Conservation (phyloP, 1,140 invertebrate genomes). For the Sycophaga agraensis region DNA sequence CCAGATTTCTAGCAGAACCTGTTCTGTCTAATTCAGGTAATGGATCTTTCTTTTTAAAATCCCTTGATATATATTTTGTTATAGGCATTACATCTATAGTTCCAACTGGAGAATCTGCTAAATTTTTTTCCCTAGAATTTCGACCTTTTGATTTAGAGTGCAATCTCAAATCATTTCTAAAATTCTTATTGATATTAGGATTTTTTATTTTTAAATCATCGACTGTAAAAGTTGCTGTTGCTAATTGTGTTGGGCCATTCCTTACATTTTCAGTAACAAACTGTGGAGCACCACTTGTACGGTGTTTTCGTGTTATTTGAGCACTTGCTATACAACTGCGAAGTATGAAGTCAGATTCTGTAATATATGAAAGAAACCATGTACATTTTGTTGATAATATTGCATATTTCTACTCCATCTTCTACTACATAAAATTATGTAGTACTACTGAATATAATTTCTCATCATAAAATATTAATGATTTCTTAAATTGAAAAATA, state of each 20-base stretch:
- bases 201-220: slow-evolving; percentile 5
- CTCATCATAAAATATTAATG: too few species aligned
- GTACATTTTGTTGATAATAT: too few species aligned
- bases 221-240: neutral
- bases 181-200: neutral
- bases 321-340: slow-evolving; percentile 46
- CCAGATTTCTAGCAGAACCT: slow-evolving; percentile 34
- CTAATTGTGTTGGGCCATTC: neutral
- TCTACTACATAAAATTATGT: too few species aligned
- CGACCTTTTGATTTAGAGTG: slow-evolving; percentile 7
- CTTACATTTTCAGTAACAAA: too few species aligned
- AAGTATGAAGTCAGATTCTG: slow-evolving; percentile 44
- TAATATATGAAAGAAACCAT: slow-evolving; percentile 8
- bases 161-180: slow-evolving; percentile 14
- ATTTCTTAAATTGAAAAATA: too few species aligned
- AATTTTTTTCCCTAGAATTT: slow-evolving; percentile 19
- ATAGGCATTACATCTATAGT: slow-evolving; percentile 42
- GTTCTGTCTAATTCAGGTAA: slow-evolving; percentile 42
- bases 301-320: slow-evolving; percentile 41
- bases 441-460: too few species aligned
- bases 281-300: slow-evolving; percentile 26
- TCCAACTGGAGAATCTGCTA: slow-evolving; percentile 40
- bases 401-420: too few species aligned
- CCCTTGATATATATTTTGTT: slow-evolving; percentile 35
- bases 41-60: slow-evolving; percentile 42